Evolutionary conservation across 2,113 vertebrate genomes (phyloP), one percentile per base, ranked within the genome.

Genomic region (Lutjanus erythropterus): DNA sequence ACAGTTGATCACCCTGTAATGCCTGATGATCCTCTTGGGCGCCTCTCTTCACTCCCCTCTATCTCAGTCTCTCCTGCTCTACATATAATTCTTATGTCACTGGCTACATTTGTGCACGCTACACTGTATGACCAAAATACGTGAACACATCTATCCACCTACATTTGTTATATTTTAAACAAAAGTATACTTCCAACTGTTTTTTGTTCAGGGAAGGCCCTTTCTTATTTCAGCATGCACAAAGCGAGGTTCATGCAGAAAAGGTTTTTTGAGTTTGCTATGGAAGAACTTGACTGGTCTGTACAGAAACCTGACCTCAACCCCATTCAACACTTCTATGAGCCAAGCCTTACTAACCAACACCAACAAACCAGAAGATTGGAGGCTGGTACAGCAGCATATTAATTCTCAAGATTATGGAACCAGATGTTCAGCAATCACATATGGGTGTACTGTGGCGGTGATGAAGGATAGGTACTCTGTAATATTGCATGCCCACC

Each of bases 1-100:
- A 80, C 58, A 58, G 76, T 75, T 76, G 69, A 80, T 68, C 41
- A 70, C 53, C 33, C 62, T 50, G 33, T 80, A 72, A 74, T 41
- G 50, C 58, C 55, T 67, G 37, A 69, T 76, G 42, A 78, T 66
- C 69, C 65, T 55, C 46, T 23, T 18, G 25, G 16, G 19, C 8
- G 6, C 23, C 67, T 33, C 19, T 60, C 29, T 53, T 27, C 31
- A n/a, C 18, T 29, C 1, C 42, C 35, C 44, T 42, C 53, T 19
- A 15, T 61, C 69, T 31, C 6, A 18, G 33, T 23, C 19, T 52
- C 61, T 71, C 6, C 25, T 15, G 52, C 58, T 59, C 35, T 11
- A 18, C 55, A 46, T 61, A 25, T 19, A n/a, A 23, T 16, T 37
- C 2, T 37, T 27, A n/a, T 52, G 27, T 25, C 16, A 7, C 1